A percentile compares a stretch with the other conserved stretches of the same genome.
Evolutionary conservation across 2,888 invertebrate species (phyloP).

Genomic region (Drosophila prolongata): DNA sequence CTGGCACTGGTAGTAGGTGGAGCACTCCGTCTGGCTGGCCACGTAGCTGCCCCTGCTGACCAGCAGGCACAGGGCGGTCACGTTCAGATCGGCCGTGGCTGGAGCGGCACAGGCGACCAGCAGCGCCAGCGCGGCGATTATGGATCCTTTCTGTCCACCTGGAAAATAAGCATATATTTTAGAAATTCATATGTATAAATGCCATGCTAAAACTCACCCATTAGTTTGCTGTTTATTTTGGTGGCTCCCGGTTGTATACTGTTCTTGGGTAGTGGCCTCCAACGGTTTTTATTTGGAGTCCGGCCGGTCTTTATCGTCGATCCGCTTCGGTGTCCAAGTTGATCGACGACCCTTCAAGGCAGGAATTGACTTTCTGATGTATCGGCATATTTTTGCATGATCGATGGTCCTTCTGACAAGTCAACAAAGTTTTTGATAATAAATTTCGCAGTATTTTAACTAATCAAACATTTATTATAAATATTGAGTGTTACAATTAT

Average conservation of each 20-base stretch:
- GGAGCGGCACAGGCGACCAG: slow-evolving; percentile 28
- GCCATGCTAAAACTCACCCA: slow-evolving; percentile 24
- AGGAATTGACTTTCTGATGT: slow-evolving; percentile 22
- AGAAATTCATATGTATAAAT: neutral
- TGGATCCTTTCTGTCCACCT: slow-evolving; percentile 34
- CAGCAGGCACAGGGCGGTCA: slow-evolving; percentile 59
- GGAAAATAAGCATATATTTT: neutral
- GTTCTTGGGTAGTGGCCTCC: slow-evolving; percentile 15
- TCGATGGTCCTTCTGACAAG: slow-evolving; percentile 25
- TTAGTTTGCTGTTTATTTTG: slow-evolving; percentile 12
- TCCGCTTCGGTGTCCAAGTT: slow-evolving; percentile 3
- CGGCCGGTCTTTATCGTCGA: slow-evolving; percentile 21
- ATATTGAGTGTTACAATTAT: too few relatives aligned
- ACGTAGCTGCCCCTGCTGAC: slow-evolving; percentile 50
- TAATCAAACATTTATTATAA: neutral
- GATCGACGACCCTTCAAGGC: slow-evolving; percentile 39
- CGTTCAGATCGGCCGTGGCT: slow-evolving; percentile 37
- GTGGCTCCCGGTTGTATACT: slow-evolving; percentile 33
- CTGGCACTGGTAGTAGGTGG: slow-evolving; percentile 58
- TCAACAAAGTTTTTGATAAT: slow-evolving; percentile 12
- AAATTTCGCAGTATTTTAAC: neutral
- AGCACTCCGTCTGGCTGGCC: slow-evolving; percentile 51
- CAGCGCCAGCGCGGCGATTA: slow-evolving; percentile 36
- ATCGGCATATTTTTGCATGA: slow-evolving; percentile 35
- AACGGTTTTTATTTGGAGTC: slow-evolving; percentile 25